Evolutionary conservation across 2,797 vertebrate genomes (phyloP).

Genomic region (Erethizon dorsatum): DNA sequence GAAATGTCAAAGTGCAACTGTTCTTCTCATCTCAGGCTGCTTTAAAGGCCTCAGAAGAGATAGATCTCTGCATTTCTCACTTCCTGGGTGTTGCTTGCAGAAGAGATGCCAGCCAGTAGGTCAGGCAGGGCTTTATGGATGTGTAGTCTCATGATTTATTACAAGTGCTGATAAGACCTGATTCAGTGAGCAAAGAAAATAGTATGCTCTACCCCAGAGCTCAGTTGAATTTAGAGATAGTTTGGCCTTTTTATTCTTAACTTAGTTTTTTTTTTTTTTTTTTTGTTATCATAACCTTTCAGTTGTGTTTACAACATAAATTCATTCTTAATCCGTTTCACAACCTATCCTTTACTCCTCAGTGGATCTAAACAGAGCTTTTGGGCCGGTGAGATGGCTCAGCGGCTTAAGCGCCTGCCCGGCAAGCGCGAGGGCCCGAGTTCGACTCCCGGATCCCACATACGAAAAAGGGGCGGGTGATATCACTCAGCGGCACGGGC

Average conservation of each 20-base stretch:
- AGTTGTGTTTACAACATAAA: constrained; percentile 47
- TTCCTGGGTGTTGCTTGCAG: not conserved
- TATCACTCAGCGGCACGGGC: no score
- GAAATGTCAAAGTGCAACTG: not conserved
- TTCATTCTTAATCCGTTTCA: not conserved
- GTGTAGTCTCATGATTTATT: not conserved
- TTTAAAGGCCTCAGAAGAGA: not conserved
- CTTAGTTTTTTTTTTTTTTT: constrained; percentile 13
- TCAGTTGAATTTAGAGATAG: not conserved
- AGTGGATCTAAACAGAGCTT: not conserved
- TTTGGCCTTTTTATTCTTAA: not conserved
- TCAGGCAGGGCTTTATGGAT: not conserved
- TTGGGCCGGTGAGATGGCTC: no score
- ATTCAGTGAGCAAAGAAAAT: not conserved
- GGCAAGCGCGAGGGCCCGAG: no score
- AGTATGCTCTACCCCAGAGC: not conserved
- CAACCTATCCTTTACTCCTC: not conserved
- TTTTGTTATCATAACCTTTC: not conserved
- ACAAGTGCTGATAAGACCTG: not conserved
- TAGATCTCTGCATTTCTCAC: not conserved
- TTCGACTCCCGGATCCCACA: no score
- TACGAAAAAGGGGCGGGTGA: no score
- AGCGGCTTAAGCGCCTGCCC: no score
- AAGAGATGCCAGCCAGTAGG: not conserved
- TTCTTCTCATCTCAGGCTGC: not conserved